Base-by-base conservation (phyloP, 1,140 invertebrate genomes). In the Zaprionus lachaisei region DNA sequence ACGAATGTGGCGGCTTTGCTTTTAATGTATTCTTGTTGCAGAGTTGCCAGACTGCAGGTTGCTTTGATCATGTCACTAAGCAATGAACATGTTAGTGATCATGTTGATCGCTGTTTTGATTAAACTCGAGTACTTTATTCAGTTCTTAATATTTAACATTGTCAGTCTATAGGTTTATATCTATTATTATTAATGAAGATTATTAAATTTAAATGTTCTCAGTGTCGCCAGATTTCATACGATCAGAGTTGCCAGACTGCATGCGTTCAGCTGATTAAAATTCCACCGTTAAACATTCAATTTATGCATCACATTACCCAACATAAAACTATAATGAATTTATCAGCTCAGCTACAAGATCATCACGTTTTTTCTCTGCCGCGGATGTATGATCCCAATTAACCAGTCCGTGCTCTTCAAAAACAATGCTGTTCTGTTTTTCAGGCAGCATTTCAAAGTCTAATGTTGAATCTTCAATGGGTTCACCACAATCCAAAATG, bases 311-410 rank as follows among this genome's bases (percentile, higher is more conserved):
- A 47, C 6, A 17, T 47, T 47, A 17, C 17, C 9, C n/a, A 17
- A 17, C 6, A 1, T 17, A 9, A 47, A 7, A 20, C 2, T 47
- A n/a, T 47, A 7, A 44, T 7, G 41, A 47, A n/a, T 26, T 22
- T 24, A 77, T 56, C 57, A 77, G 67, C 1, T 58, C 31, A 5
- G 65, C 61, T 11, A 66, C 66, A 2, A 78, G 51, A 4, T 15
- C n/a, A 28, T 78, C 62, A 3, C 79, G 70, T 58, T 80, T 80
- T 22, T 66, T 70, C 51, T 78, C 71, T 11, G 71, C 79, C n/a
- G 66, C 71, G 11, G 55, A n/a, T 15, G 61, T 73, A 11, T 65
- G 41, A 4, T 77, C 60, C 64, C 61, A 61, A 14, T 65, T 37
- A 0, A 77, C 62, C 6, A 77, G 49, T 9, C 60, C 70, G 37